Conservation (phyloP, 2,797 vertebrate genomes). For the Peromyscus melanophrys region DNA sequence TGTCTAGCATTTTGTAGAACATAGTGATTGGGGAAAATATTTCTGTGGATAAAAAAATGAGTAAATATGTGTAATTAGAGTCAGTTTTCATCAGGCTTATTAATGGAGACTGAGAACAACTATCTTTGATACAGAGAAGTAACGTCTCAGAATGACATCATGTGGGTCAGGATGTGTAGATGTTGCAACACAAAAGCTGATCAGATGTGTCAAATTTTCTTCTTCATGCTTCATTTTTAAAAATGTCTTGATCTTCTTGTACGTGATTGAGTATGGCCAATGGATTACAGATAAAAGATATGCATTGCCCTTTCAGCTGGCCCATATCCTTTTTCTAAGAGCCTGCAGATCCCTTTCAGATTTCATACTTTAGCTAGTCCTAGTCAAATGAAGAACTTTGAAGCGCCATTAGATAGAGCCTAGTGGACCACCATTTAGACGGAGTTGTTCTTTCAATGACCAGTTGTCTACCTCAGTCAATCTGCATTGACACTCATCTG, state of each 20-base stretch:
- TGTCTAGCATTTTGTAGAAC: constrained; percentile 50
- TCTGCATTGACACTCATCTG: not conserved
- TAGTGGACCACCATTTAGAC: not conserved
- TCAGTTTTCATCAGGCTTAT: not conserved
- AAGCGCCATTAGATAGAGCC: not conserved
- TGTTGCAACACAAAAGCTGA: not conserved
- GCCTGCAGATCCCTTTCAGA: not conserved
- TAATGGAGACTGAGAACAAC: not conserved
- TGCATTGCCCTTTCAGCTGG: not conserved
- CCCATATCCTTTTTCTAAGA: not conserved
- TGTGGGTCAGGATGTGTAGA: not conserved
- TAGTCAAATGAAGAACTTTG: not conserved
- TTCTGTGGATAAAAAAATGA: constrained; percentile 36
- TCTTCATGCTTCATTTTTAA: not conserved
- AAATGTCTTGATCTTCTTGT: not conserved
- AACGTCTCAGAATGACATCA: not conserved
- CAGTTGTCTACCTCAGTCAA: not conserved
- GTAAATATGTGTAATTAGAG: not conserved
- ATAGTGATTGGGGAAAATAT: constrained; percentile 11
- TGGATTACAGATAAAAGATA: not conserved
- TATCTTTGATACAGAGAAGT: not conserved
- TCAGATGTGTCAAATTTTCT: not conserved
- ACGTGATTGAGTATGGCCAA: not conserved
- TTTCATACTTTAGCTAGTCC: not conserved
- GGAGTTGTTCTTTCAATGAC: not conserved